Conservation (phyloP, 2,113 vertebrate genomes). For the Steatornis caripensis region DNA sequence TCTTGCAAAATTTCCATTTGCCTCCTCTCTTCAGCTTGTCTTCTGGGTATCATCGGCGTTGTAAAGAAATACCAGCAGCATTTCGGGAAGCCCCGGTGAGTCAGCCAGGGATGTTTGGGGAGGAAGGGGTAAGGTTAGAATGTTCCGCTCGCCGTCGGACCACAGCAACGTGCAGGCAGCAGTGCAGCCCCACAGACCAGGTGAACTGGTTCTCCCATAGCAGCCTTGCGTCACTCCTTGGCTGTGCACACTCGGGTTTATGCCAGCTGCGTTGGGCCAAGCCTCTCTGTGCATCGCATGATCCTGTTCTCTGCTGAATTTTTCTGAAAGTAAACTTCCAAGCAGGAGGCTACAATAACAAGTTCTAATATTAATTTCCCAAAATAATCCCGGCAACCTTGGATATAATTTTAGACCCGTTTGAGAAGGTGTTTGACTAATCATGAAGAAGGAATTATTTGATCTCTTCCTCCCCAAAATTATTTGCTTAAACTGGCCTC, state of each 20-base stretch:
- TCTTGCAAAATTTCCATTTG: background rate
- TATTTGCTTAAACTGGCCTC: background rate
- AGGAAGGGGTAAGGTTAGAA: background rate
- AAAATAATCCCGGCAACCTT: background rate
- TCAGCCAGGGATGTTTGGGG: background rate
- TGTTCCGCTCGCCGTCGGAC: background rate
- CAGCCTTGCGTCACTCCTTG: rapidly evolving
- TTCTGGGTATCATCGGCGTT: rapidly evolving
- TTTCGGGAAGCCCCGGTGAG: background rate
- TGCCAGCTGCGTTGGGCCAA: background rate
- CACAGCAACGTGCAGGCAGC: background rate
- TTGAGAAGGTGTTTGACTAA: background rate
- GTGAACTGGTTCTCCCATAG: background rate
- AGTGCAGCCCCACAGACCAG: rapidly evolving
- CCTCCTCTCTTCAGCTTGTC: background rate
- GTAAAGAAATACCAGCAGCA: background rate
- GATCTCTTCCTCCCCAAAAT: background rate
- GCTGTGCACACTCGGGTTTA: background rate
- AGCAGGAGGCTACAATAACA: background rate
- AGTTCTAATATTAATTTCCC: background rate
- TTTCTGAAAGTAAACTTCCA: too few relatives aligned
- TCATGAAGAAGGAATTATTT: background rate
- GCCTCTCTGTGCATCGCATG: rapidly evolving
- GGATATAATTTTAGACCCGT: background rate
- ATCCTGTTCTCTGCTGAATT: background rate